Conservation (phyloP, 2,113 vertebrate species). For the Orthonyx spaldingii region DNA sequence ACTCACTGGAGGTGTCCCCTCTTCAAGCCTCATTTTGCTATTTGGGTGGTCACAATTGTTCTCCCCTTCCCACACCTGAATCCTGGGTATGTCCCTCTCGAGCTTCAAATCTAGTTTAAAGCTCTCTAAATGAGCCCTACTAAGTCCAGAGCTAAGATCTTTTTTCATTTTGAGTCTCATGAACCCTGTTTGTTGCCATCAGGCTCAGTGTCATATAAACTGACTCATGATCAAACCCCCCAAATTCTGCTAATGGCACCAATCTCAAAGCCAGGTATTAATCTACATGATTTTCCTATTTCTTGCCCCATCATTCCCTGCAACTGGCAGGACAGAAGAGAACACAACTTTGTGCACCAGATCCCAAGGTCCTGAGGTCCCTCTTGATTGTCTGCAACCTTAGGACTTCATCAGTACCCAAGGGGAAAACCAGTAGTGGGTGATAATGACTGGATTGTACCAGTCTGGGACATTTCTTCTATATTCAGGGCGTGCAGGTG, state of each 20-base stretch:
- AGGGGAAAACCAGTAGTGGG: rapidly evolving
- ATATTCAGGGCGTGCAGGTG: not conserved
- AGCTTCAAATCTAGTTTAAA: not conserved
- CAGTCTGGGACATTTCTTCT: not conserved
- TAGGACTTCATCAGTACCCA: not conserved
- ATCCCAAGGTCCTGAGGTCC: not conserved
- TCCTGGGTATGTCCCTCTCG: not conserved
- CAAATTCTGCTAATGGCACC: not conserved
- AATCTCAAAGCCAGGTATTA: not conserved
- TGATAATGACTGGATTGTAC: not conserved
- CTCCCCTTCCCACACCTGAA: not conserved
- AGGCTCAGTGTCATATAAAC: not conserved
- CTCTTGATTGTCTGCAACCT: not conserved
- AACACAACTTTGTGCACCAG: not conserved
- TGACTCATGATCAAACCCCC: not conserved
- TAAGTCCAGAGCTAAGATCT: not conserved
- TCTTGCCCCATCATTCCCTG: not conserved
- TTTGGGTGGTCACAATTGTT: not conserved
- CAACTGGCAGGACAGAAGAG: not conserved
- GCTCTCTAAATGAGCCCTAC: not conserved
- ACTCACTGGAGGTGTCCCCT: rapidly evolving
- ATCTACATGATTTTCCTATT: not conserved
- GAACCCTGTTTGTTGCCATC: not conserved
- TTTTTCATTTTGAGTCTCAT: not conserved
- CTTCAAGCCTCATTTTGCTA: not conserved